A percentile compares a stretch with the other conserved stretches of the same genome.
These are phyloP conservation scores for Conopomorpha cramerella DNA, from an alignment of 1,140 invertebrate genomes.

Conservation along the genomic window DNA sequence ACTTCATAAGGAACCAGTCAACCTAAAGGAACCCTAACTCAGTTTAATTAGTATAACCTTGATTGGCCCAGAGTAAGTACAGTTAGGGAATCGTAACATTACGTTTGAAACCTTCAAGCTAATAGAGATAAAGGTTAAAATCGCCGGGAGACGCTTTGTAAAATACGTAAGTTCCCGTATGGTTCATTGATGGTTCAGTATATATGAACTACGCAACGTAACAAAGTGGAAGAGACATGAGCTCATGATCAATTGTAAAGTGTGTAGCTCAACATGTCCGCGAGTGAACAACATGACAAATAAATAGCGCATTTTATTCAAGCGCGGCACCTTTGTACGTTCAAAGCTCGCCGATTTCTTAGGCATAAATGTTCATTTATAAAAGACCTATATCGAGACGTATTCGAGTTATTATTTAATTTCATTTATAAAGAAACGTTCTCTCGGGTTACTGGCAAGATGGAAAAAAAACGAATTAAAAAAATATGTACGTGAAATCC, in stretches of 20 bases:
- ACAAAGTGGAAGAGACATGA: neutral
- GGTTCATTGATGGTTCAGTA: neutral
- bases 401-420: constrained; percentile 51
- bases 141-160: neutral
- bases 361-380: constrained; percentile 50
- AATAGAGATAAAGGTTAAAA: neutral
- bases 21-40: too few species aligned
- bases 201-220: neutral
- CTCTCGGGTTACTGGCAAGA: constrained; percentile 33
- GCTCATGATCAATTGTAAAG: neutral
- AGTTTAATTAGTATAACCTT: too few species aligned
- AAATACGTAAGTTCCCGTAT: neutral
- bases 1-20: too few species aligned
- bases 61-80: too few species aligned
- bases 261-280: neutral
- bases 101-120: too few species aligned
- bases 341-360: constrained; percentile 55
- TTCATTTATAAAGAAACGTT: constrained; percentile 47
- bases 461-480: too few species aligned
- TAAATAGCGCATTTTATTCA: constrained; percentile 7
- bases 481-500: too few species aligned
- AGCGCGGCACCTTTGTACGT: constrained; percentile 32
- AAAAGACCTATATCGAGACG: constrained; percentile 29
- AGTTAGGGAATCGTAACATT: too few species aligned
- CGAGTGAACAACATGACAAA: neutral